Percentiles rank a stretch among this genome's conserved stretches.
Conservation (phyloP, 1,140 invertebrate species). For the Druon quercuslanigerum region DNA sequence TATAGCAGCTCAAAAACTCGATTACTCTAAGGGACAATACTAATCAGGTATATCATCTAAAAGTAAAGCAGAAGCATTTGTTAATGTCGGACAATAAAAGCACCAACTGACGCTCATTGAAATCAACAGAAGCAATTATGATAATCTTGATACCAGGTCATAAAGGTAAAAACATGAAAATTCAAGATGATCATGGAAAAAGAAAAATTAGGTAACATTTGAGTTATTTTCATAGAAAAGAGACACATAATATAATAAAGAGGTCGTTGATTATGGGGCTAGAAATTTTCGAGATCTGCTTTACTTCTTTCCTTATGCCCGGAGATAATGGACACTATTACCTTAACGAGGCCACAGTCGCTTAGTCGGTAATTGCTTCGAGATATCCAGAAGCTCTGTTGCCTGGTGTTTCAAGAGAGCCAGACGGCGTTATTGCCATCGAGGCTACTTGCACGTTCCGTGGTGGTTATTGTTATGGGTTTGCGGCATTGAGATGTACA, state of each 20-base stretch:
- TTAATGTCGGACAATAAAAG: not conserved
- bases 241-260: not conserved
- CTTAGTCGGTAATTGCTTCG: conserved; percentile 73
- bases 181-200: not conserved
- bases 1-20: too few species aligned
- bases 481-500: conserved; percentile 73
- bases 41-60: too few species aligned
- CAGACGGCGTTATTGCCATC: conserved; percentile 68
- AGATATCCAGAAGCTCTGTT: conserved; percentile 65
- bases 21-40: too few species aligned
- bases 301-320: conserved; percentile 68
- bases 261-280: conserved; percentile 64
- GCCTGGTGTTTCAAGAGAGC: conserved; percentile 47
- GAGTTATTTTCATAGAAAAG: not conserved
- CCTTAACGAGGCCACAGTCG: conserved; percentile 71
- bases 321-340: conserved; percentile 73
- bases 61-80: too few species aligned
- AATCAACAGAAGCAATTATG: not conserved
- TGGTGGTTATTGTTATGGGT: conserved; percentile 73
- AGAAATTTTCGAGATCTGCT: conserved; percentile 60
- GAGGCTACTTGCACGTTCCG: conserved; percentile 67
- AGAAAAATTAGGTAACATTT: not conserved
- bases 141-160: not conserved
- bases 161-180: not conserved
- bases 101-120: conserved; percentile 1